A percentile compares a stretch with the other conserved stretches of the same genome.
phyloP scores from a whole-genome alignment of 2,888 invertebrate species.

The Mythimna albipuncta region DNA sequence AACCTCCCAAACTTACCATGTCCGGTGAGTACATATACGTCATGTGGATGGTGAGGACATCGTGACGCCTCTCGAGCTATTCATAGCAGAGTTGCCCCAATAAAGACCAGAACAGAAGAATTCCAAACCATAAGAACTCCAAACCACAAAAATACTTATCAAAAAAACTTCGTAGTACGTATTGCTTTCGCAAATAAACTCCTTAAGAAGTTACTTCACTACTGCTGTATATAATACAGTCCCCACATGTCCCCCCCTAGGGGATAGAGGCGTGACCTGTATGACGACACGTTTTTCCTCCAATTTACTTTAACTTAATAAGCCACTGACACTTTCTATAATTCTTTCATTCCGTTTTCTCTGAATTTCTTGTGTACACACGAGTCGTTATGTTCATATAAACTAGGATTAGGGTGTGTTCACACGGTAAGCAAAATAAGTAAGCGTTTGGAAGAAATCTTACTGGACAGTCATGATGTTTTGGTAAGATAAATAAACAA shows the following conservation, averaged over 20 bases:
- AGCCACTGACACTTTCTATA: slow-evolving; percentile 17
- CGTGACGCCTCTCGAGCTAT: no score
- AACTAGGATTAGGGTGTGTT: slow-evolving; percentile 1
- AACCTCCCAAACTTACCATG: no score
- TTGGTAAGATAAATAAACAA: no score
- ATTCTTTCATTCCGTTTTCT: slow-evolving; percentile 27
- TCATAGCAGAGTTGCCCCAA: no score
- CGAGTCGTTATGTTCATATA: neutral
- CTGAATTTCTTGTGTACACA: slow-evolving; percentile 25
- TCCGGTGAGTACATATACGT: no score
- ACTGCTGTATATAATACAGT: neutral
- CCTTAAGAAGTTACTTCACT: neutral
- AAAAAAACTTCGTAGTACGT: neutral
- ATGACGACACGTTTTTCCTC: slow-evolving; percentile 14
- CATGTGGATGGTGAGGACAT: no score
- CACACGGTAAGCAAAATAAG: neutral
- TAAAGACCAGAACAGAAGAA: neutral
- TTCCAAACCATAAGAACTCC: neutral
- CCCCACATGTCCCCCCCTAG: neutral
- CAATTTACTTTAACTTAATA: slow-evolving; percentile 27
- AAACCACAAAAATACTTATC: neutral
- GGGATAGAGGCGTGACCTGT: slow-evolving; percentile 16
- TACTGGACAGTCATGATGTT: no score
- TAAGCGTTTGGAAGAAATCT: no score
- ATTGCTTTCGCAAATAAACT: neutral